Percentiles rank a stretch among this genome's conserved stretches.
phyloP scores from a whole-genome alignment of 2,113 vertebrate species.

The Periophthalmodon schlosseri region DNA sequence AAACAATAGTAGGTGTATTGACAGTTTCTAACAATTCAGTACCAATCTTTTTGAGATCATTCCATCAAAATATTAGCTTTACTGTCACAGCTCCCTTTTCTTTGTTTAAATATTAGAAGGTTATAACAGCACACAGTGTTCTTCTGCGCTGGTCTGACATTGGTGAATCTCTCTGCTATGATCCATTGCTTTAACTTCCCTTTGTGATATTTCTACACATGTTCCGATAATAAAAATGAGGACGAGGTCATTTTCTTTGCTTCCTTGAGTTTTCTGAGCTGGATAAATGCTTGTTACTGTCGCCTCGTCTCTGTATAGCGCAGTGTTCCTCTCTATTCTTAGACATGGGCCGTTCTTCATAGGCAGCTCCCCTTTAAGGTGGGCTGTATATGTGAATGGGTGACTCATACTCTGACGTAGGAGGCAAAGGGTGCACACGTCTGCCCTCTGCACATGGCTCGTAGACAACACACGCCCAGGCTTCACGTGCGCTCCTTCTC shows the following conservation, averaged over 20 bases:
- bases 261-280: background rate
- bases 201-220: background rate
- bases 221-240: background rate
- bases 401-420: slow-evolving; percentile 66
- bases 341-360: background rate
- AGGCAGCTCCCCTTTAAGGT: slow-evolving; percentile 16
- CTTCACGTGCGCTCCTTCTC: slow-evolving; percentile 62
- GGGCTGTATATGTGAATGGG: slow-evolving; percentile 36
- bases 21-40: no score
- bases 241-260: background rate
- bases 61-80: background rate
- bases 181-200: background rate
- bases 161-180: background rate
- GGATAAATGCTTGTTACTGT: background rate
- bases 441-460: slow-evolving; percentile 67
- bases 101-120: background rate
- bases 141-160: background rate
- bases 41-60: background rate
- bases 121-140: background rate
- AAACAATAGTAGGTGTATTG: no score
- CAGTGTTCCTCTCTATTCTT: slow-evolving; percentile 36
- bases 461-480: slow-evolving; percentile 64
- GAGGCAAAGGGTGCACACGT: slow-evolving; percentile 49
- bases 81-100: background rate
- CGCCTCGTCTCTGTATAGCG: background rate